Evolutionary conservation across 2,113 vertebrate species (phyloP).

Genomic region (Osmerus eperlanus): DNA sequence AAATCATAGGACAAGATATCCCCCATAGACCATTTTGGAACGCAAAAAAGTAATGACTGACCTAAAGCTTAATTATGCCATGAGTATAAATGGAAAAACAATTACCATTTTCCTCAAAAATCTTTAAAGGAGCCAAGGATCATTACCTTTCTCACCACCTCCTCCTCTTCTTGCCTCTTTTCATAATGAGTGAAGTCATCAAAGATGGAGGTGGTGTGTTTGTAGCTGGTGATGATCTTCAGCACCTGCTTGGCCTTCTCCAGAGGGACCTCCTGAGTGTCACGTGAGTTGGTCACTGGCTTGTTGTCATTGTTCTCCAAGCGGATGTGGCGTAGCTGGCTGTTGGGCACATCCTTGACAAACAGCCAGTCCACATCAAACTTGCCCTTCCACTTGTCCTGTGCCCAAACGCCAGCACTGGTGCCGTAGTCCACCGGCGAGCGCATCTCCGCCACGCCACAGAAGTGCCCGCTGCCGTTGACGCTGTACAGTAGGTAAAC

Average conservation of each 20-base stretch:
- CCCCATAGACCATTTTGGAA: too few species aligned
- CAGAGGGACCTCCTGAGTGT: constrained; percentile 98
- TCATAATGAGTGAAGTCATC: constrained; percentile 99
- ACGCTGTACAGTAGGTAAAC: constrained; percentile 97
- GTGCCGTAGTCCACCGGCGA: constrained; percentile 98
- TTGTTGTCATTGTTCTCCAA: constrained; percentile 99
- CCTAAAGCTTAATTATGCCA: too few species aligned
- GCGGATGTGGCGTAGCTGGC: constrained; percentile 95
- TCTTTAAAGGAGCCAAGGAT: not conserved
- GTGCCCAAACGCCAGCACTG: constrained; percentile 97
- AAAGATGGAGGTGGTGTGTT: constrained; percentile 98
- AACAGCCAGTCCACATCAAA: constrained; percentile 99
- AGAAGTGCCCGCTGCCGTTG: constrained; percentile 98
- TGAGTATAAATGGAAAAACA: not conserved
- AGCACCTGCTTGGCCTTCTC: constrained; percentile 98
- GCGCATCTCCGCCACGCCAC: constrained; percentile 96
- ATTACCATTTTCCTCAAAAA: not conserved
- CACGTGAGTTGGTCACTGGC: constrained; percentile 97
- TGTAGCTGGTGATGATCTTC: constrained; percentile 94
- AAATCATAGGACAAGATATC: not conserved
- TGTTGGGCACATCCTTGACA: constrained; percentile 98
- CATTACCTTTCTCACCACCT: constrained; percentile 94
- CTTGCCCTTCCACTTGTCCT: constrained; percentile 99
- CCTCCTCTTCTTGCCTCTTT: constrained; percentile 97
- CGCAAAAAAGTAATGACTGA: too few species aligned